Percentiles rank a stretch among this genome's conserved stretches.
Evolutionary conservation across 64 coral and sea anemone genomes (phyloP).

Genomic region (Montipora capricornis): DNA sequence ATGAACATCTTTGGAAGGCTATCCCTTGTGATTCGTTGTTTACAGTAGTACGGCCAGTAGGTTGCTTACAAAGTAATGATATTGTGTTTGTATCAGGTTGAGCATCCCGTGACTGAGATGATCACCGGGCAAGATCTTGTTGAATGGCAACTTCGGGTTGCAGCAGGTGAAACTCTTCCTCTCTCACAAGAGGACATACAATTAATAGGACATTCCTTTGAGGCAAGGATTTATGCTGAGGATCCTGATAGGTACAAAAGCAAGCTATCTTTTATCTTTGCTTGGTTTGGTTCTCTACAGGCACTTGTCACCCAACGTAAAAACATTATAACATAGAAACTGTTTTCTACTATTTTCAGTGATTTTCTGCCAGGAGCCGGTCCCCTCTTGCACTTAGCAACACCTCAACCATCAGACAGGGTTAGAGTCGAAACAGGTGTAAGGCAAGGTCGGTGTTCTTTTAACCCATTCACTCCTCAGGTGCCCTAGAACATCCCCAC

Average conservation of each 20-base stretch:
- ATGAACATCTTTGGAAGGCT: too few species aligned
- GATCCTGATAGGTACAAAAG: conserved; percentile 83
- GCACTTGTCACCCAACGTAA: too few species aligned
- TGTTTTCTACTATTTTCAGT: conserved; percentile 27
- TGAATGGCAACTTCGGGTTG: conserved; percentile 92
- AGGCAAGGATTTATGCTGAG: conserved; percentile 96
- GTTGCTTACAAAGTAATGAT: too few species aligned
- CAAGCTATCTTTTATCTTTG: too few species aligned
- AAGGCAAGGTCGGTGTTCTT: conserved; percentile 73
- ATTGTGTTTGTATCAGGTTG: conserved; percentile 56
- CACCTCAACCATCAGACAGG: conserved; percentile 75
- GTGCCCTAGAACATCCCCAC: too few species aligned
- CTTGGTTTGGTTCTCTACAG: too few species aligned
- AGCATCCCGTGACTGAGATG: conserved; percentile 98
- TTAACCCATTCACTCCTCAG: not conserved
- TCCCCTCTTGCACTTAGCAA: conserved; percentile 83
- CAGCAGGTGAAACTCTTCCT: conserved; percentile 85
- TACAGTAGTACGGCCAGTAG: too few species aligned
- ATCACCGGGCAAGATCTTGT: conserved; percentile 93
- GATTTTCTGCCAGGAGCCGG: conserved; percentile 97
- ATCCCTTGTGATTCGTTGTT: too few species aligned
- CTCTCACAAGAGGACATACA: conserved; percentile 83
- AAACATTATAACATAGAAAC: too few species aligned
- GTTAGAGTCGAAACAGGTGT: conserved; percentile 94
- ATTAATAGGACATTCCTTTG: conserved; percentile 93